Evolutionary conservation across 2,797 vertebrate species (phyloP).

Genomic region (Esox lucius): DNA sequence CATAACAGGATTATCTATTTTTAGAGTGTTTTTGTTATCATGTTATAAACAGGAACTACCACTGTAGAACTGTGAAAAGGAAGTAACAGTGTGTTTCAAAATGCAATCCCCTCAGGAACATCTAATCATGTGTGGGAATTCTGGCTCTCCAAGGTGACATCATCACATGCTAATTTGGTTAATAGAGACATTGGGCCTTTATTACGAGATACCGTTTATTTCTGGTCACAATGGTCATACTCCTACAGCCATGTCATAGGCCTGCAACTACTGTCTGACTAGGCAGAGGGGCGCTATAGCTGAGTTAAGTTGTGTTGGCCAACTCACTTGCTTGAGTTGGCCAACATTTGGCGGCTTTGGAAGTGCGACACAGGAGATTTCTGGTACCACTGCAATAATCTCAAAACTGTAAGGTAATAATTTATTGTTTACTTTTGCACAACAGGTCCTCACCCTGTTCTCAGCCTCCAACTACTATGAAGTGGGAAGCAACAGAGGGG

Average conservation of each 20-base stretch:
- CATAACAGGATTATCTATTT: too few relatives aligned
- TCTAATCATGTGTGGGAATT: too few relatives aligned
- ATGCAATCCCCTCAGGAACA: too few relatives aligned
- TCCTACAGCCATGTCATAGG: not conserved
- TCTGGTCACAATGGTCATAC: not conserved
- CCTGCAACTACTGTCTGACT: not conserved
- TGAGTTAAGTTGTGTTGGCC: not conserved
- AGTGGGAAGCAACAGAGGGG: constrained; percentile 92
- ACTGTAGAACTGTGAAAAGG: too few relatives aligned
- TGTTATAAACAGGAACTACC: too few relatives aligned
- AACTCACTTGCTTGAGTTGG: not conserved
- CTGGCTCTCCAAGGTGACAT: too few relatives aligned
- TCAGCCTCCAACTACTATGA: constrained; percentile 92
- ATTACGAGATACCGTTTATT: not conserved
- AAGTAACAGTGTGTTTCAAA: too few relatives aligned
- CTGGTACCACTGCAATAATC: not conserved
- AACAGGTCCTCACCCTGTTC: constrained; percentile 78
- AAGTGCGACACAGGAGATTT: not conserved
- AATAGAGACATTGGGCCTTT: too few relatives aligned
- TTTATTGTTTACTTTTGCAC: not conserved
- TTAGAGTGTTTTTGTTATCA: too few relatives aligned
- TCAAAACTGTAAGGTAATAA: not conserved
- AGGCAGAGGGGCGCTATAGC: not conserved
- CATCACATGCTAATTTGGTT: too few relatives aligned
- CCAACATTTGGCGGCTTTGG: not conserved